Percentiles rank a stretch among this genome's conserved stretches.
Evolutionary conservation across 2,797 vertebrate genomes (phyloP).

Genomic region (Brachymystax lenok): DNA sequence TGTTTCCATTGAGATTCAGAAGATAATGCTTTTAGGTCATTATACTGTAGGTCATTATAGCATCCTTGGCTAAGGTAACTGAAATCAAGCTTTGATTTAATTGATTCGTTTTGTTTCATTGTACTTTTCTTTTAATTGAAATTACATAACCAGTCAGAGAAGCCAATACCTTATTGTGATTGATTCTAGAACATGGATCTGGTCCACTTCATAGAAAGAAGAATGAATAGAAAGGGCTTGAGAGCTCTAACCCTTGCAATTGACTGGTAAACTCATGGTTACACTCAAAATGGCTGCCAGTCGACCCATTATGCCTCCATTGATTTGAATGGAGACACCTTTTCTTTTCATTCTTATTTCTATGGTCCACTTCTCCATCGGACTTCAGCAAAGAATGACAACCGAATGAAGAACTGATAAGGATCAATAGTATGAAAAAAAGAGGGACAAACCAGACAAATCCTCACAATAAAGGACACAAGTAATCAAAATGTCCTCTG

Average conservation of each 20-base stretch:
- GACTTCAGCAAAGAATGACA: not conserved
- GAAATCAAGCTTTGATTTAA: no score
- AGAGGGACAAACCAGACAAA: conserved; percentile 8
- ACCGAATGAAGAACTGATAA: not conserved
- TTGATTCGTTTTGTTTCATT: no score
- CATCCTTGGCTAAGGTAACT: not conserved
- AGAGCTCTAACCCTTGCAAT: no score
- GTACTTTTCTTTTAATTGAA: not conserved
- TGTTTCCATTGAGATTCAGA: no score
- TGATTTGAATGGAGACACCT: no score
- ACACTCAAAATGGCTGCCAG: no score
- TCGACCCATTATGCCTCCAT: no score
- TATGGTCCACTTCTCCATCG: not conserved
- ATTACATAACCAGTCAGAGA: conserved; percentile 13
- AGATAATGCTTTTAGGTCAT: no score
- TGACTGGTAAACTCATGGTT: no score
- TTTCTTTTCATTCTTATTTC: no score
- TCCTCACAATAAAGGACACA: conserved; percentile 18
- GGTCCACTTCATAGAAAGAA: conserved; percentile 1
- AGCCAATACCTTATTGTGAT: conserved; percentile 20
- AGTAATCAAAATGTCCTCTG: not conserved
- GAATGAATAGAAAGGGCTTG: no score
- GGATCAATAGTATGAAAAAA: conserved; percentile 14
- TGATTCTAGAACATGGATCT: not conserved
- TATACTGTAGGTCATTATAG: no score